A percentile compares a stretch with the other conserved stretches of the same genome.
phyloP scores from a whole-genome alignment of 2,113 vertebrate genomes.

The Nicator chloris region DNA sequence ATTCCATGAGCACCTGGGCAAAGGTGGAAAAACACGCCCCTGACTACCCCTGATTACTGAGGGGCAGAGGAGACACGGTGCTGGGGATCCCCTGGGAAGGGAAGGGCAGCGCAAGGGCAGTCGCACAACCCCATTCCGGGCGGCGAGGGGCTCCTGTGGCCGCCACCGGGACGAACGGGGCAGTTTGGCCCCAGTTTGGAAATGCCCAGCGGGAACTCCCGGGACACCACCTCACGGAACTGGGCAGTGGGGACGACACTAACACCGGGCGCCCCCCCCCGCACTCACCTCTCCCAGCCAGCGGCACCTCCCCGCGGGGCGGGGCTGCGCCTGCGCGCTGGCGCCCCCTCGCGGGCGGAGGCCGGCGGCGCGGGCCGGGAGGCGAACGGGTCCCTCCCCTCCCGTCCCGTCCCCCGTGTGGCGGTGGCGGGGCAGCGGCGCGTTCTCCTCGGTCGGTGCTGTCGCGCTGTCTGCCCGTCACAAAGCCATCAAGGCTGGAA shows the following conservation, averaged over 20 bases:
- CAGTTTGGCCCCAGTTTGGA: accelerated
- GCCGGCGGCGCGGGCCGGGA: not conserved
- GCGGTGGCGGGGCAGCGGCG: accelerated
- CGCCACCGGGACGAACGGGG: not conserved
- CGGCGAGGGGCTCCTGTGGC: not conserved
- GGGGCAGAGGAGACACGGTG: accelerated
- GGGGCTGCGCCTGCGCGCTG: not conserved
- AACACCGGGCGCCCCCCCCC: accelerated
- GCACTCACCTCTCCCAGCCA: not conserved
- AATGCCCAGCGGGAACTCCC: no score
- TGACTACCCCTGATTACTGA: accelerated
- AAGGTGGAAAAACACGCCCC: not conserved
- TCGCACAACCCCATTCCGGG: not conserved
- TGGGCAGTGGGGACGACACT: accelerated
- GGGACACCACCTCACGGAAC: no score
- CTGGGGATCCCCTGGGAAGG: not conserved
- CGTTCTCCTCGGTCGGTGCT: accelerated
- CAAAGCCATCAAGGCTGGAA: accelerated
- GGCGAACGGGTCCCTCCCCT: accelerated
- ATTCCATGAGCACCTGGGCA: not conserved
- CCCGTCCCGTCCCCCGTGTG: accelerated
- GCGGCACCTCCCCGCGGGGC: accelerated
- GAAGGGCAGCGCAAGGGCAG: not conserved
- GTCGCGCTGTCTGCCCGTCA: accelerated
- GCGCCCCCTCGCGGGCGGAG: not conserved